Evolutionary conservation across 2,113 vertebrate genomes (phyloP), one percentile per base, ranked within the genome.

Genomic region (Ginglymostoma cirratum): DNA sequence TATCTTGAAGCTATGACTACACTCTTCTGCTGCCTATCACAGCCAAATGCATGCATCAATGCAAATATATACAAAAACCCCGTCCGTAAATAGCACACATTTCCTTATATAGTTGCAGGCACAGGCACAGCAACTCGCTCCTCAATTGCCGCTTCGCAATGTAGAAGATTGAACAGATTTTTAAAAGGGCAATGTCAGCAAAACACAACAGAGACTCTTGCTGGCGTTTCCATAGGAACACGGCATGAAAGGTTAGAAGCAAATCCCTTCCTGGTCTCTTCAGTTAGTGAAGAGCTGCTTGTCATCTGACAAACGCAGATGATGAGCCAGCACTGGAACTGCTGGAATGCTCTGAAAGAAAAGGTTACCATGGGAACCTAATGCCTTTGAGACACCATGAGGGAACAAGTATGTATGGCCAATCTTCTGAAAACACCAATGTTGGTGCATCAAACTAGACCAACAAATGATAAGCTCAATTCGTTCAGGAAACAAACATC

Each of bases 21-120:
- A 24, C 45, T 89, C 24, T 55, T 52, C 27, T 55, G 48, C 48
- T 89, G 48, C 27, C 48, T 27, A 89, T 89, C 85, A 24, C 45
- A 23, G 12, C 86, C 86, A 52, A 89, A 27, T 52, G 48, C 45
- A 89, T 55, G 27, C 48, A 89, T 55, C 86, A 89, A 52, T 89
- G 86, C 86, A 89, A 89, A 89, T 89, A 55, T 34, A 89, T 55
- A 89, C 86, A 89, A 89, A 89, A 52, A 52, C 48, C 23, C 52
- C 27, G 52, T 52, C 86, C 55, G 48, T 30, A 89, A 89, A 89
- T 89, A 89, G 86, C 45, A 34, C 27, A 55, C 24, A 89, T 89
- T 52, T 61, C 86, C 86, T 89, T 89, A 55, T 89, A 89, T 89
- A 61, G 48, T 52, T 52, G 17, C 86, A 89, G 85, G 85, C 85